phyloP scores from a whole-genome alignment of 2,113 vertebrate species.

The Sceloporus undulatus region DNA sequence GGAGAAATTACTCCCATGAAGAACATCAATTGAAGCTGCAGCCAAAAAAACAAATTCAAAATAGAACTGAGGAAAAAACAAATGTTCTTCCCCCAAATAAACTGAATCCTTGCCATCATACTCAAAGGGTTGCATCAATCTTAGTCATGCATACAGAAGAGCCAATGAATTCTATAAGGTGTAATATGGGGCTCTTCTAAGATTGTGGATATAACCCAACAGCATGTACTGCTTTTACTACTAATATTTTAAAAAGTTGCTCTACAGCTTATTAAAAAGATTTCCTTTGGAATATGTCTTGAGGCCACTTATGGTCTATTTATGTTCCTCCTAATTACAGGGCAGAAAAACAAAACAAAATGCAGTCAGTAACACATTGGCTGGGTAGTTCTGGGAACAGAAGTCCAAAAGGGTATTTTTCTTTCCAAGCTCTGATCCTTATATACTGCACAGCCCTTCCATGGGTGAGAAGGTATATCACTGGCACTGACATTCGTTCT shows the following conservation, averaged over 20 bases:
- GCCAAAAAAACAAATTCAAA: slow-evolving; percentile 38
- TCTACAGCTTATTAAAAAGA: slow-evolving; percentile 10
- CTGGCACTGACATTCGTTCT: too few species aligned
- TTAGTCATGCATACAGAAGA: neutral
- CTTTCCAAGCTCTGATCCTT: too few species aligned
- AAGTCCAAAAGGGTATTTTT: too few species aligned
- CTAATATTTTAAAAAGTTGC: slow-evolving; percentile 20
- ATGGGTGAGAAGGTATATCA: neutral
- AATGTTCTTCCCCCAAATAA: neutral
- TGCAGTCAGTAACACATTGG: too few species aligned
- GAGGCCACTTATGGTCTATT: neutral
- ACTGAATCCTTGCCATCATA: neutral
- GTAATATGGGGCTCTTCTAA: neutral
- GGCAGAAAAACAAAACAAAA: neutral
- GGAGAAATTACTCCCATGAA: slow-evolving; percentile 52
- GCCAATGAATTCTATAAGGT: neutral
- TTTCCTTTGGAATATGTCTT: slow-evolving; percentile 29
- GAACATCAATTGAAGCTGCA: slow-evolving; percentile 33
- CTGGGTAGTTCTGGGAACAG: too few species aligned
- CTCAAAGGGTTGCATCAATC: neutral
- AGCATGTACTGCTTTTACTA: neutral
- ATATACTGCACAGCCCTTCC: neutral
- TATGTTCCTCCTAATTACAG: neutral
- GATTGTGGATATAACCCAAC: neutral
- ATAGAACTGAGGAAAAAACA: slow-evolving; percentile 41